Percentiles rank a stretch among this genome's conserved stretches.
These are phyloP conservation scores for Epinotia ramella DNA, from an alignment of 2,888 invertebrate genomes.

Conservation along the genomic window DNA sequence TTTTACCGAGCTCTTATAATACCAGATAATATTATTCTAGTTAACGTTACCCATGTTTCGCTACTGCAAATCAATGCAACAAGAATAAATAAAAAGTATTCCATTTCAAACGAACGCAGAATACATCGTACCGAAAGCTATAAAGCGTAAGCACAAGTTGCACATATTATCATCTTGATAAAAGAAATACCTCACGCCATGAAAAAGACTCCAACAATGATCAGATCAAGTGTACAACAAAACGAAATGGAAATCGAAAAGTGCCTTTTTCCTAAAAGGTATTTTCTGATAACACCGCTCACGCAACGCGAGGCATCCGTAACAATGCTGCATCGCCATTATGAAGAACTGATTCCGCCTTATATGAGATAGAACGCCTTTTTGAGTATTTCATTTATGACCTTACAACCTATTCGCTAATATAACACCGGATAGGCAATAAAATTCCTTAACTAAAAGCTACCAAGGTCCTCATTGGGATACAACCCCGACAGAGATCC, in stretches of 20 bases:
- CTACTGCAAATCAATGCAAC: not conserved
- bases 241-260: constrained; percentile 53
- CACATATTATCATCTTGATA: constrained; percentile 46
- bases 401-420: constrained; percentile 54
- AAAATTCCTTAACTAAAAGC: constrained; percentile 52
- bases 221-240: constrained; percentile 54
- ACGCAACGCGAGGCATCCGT: constrained; percentile 58
- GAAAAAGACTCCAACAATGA: constrained; percentile 54
- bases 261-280: constrained; percentile 69
- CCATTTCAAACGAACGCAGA: constrained; percentile 1
- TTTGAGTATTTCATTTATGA: constrained; percentile 61
- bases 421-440: constrained; percentile 49
- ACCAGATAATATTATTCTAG: no score
- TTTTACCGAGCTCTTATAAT: no score
- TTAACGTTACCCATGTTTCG: no score
- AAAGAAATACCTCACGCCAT: constrained; percentile 47
- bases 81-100: not conserved
- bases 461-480: constrained; percentile 48
- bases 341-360: constrained; percentile 73
- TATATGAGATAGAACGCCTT: constrained; percentile 69
- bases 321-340: constrained; percentile 73
- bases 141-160: constrained; percentile 39
- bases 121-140: constrained; percentile 10
- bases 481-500: constrained; percentile 38
- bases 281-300: constrained; percentile 67